phyloP scores from a whole-genome alignment of 2,113 vertebrate species.

The Platichthys flesus region DNA sequence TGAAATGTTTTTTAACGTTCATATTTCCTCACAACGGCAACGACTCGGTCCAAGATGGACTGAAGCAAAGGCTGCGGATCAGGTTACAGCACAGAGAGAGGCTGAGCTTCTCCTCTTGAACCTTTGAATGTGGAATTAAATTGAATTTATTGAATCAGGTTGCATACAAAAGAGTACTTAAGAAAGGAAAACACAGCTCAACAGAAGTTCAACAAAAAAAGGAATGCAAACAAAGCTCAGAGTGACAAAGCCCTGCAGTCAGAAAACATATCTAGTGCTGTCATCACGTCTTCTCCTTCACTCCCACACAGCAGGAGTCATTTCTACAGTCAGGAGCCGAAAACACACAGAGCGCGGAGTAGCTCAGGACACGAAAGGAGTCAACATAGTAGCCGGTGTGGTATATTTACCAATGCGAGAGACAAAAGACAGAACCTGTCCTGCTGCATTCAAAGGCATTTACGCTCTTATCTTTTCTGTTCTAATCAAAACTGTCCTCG shows the following conservation, averaged over 20 bases:
- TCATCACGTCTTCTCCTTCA: conserved; percentile 16
- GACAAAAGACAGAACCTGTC: conserved; percentile 80
- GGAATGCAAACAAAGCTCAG: not conserved
- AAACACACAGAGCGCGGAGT: conserved; percentile 11
- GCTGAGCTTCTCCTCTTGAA: conserved; percentile 5
- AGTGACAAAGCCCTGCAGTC: conserved; percentile 3
- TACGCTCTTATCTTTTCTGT: conserved; percentile 63
- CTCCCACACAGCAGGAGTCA: conserved; percentile 17
- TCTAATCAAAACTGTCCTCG: conserved; percentile 8
- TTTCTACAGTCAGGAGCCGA: conserved; percentile 16
- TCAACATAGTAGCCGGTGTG: conserved; percentile 23
- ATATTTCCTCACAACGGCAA: conserved; percentile 71
- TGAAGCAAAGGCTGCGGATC: conserved; percentile 26
- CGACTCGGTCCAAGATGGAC: conserved; percentile 23
- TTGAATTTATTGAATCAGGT: not conserved
- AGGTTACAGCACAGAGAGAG: conserved; percentile 11
- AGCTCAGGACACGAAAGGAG: conserved; percentile 4
- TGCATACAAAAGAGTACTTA: not conserved
- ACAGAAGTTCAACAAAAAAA: not conserved
- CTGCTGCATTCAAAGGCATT: conserved; percentile 80
- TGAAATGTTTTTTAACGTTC: conserved; percentile 61
- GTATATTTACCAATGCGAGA: conserved; percentile 18
- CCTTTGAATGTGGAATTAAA: not conserved
- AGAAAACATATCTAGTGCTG: conserved; percentile 9
- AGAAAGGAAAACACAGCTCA: not conserved